These are phyloP conservation scores for Cabera pusaria DNA, from an alignment of 2,888 invertebrate species.

Conservation along the genomic window DNA sequence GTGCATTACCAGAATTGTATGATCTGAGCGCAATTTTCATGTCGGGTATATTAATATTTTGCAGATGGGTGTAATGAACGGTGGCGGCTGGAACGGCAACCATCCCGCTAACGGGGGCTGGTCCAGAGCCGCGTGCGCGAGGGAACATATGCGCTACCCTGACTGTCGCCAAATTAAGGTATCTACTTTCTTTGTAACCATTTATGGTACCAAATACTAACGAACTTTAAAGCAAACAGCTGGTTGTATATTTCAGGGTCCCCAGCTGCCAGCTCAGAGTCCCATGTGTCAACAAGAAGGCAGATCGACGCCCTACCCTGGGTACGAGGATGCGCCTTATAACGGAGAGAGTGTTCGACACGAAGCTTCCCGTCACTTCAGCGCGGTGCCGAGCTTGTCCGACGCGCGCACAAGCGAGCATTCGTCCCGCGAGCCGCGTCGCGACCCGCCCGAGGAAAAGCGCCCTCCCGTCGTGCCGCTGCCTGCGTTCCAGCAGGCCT, in stretches of 20 bases:
- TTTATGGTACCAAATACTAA: too few relatives aligned
- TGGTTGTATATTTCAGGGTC: slow-evolving; percentile 50
- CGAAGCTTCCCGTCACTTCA: slow-evolving; percentile 48
- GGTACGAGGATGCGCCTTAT: slow-evolving; percentile 63
- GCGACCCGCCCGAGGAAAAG: slow-evolving; percentile 60
- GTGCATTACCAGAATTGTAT: too few relatives aligned
- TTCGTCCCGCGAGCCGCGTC: slow-evolving; percentile 47
- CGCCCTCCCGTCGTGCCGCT: slow-evolving; percentile 83
- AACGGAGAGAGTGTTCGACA: slow-evolving; percentile 50
- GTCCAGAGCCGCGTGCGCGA: slow-evolving; percentile 62
- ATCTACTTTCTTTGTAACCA: slow-evolving; percentile 2
- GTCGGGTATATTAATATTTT: slow-evolving; percentile 26
- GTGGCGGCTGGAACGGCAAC: slow-evolving; percentile 59
- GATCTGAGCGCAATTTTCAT: too few relatives aligned
- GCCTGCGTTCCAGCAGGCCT: slow-evolving; percentile 93
- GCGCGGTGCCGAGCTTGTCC: slow-evolving; percentile 35
- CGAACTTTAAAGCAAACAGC: background rate
- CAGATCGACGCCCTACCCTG: slow-evolving; percentile 62
- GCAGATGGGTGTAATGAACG: slow-evolving; percentile 63
- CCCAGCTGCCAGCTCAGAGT: slow-evolving; percentile 53
- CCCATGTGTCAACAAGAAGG: slow-evolving; percentile 62
- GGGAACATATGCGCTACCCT: slow-evolving; percentile 66
- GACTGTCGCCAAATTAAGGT: slow-evolving; percentile 73
- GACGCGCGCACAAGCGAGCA: slow-evolving; percentile 47
- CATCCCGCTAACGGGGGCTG: slow-evolving; percentile 54